A percentile compares a stretch with the other conserved stretches of the same genome.
Evolutionary conservation across 2,797 vertebrate species (phyloP).

Genomic region (Pantherophis vulpinus): DNA sequence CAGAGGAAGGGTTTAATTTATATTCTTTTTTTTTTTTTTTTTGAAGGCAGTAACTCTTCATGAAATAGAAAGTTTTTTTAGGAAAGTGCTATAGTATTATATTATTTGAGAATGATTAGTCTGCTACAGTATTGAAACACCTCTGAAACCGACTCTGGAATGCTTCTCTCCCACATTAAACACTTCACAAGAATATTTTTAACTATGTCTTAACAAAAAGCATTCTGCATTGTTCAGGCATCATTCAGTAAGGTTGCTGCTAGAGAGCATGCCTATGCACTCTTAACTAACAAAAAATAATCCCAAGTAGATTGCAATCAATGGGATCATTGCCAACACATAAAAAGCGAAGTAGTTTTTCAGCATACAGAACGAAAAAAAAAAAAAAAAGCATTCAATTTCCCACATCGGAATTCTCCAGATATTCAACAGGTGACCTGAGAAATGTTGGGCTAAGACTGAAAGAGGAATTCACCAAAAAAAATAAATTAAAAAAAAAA

Average conservation of each 20-base stretch:
- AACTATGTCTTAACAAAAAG: conserved; percentile 10
- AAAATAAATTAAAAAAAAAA: too few species aligned
- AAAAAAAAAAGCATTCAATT: background rate
- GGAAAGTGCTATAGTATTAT: conserved; percentile 6
- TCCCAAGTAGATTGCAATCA: conserved; percentile 18
- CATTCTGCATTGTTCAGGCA: background rate
- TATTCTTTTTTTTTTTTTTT: background rate
- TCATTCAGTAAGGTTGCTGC: conserved; percentile 8
- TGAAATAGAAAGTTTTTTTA: rapidly evolving
- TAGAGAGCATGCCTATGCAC: background rate
- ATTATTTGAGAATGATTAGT: background rate
- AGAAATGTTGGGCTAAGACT: background rate
- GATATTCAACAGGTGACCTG: background rate
- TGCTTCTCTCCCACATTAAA: background rate
- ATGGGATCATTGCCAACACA: conserved; percentile 2
- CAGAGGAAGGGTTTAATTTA: background rate
- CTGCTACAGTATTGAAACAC: background rate
- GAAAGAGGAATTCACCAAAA: background rate
- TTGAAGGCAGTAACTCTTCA: background rate
- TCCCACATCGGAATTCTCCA: background rate
- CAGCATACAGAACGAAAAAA: background rate
- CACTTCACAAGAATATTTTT: conserved; percentile 13
- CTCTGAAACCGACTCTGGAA: background rate
- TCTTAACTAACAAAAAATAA: background rate
- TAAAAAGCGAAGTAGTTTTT: conserved; percentile 2